Evolutionary conservation across 2,888 invertebrate genomes (phyloP), one percentile per base, ranked within the genome.

Genomic region (Ptilodon capucinus): DNA sequence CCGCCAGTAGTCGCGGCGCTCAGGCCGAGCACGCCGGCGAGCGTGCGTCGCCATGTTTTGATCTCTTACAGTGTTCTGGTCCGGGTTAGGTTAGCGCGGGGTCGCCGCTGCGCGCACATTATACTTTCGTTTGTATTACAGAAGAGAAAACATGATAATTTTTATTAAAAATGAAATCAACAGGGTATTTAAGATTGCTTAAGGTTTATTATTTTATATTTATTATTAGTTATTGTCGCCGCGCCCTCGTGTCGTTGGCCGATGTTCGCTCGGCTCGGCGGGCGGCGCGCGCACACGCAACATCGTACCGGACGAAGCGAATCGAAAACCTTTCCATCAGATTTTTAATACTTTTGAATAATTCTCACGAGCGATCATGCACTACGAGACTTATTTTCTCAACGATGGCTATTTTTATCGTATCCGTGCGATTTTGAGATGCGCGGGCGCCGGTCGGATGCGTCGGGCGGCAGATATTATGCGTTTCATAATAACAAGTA

Each of bases 161-260:
- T 74, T 69, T 75, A 79, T n/a, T n/a, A 79, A 81, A 82, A 84
- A 84, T 82, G 79, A 86, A 89, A 89, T 87, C 87, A 89, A 91
- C 90, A 91, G 91, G 90, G 90, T 91, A 91, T 91, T 88, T 88
- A 90, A 88, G 86, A 88, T 89, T 84, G 86, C 87, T 86, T 90
- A 86, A 87, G 89, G 81, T 81, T 81, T 84, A 80, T 87, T 80
- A 84, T 87, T 87, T 88, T 84, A 81, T 90, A 87, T 88, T 88
- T 89, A 86, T 87, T 79, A 65, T 78, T 76, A 75, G 46, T 76
- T 77, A 65, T 69, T 70, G 66, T 72, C 67, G 70, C 64, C 53
- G 77, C 79, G 74, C 65, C 62, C 48, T 72, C 69, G 70, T 71
- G 74, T 74, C 76, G 74, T 78, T 73, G 77, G 71, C 58, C 74